Percentiles rank a stretch among this genome's conserved stretches.
These are phyloP conservation scores for Cecidostiba fungosa DNA, from an alignment of 2,888 invertebrate genomes.

Conservation along the genomic window DNA sequence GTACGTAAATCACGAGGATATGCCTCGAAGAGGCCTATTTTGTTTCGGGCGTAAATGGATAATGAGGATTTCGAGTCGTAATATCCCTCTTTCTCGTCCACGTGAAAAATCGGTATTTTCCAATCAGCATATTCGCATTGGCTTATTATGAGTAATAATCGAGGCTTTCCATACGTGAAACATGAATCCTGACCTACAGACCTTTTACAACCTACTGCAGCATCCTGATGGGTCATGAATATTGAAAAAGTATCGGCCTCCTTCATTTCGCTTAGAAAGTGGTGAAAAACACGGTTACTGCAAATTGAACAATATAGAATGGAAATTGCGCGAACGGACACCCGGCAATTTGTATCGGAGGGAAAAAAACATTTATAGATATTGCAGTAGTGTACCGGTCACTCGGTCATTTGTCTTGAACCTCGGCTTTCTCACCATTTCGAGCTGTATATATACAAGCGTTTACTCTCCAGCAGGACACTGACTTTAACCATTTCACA, in stretches of 20 bases:
- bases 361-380: constrained; percentile 9
- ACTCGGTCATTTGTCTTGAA: background rate
- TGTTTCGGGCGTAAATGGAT: background rate
- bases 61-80: background rate
- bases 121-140: background rate
- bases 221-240: background rate
- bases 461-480: too few relatives aligned
- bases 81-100: background rate
- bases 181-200: background rate
- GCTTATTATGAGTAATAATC: background rate
- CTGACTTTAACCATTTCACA: too few relatives aligned
- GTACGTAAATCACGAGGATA: constrained; percentile 5
- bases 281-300: constrained; percentile 13
- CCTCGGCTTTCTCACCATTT: background rate
- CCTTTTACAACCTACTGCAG: background rate
- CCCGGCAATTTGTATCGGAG: background rate
- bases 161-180: background rate
- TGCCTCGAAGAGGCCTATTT: background rate
- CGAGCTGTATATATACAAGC: background rate
- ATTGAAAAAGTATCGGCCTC: constrained; percentile 10
- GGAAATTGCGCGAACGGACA: background rate
- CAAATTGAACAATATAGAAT: constrained; percentile 12
- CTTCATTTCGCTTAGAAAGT: constrained; percentile 8
- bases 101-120: background rate
- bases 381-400: background rate